Evolutionary conservation across 2,888 invertebrate species (phyloP), one percentile per base, ranked within the genome.

Genomic region (Pomacea canaliculata): DNA sequence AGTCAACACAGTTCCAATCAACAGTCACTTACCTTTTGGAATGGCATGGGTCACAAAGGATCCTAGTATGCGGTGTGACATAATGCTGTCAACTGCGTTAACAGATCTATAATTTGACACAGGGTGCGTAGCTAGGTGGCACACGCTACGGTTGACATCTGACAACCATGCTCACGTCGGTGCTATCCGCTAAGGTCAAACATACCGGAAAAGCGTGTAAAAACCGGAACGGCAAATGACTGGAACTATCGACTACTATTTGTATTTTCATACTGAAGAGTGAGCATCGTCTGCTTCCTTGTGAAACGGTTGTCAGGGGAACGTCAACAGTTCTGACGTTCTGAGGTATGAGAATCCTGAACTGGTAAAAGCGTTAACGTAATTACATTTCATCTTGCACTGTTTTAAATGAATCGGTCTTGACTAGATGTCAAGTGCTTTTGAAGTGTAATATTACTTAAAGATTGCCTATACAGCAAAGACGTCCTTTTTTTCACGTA

Each of bases 41-140:
- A 68, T 7, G 2, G 60, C 49, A n/a, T 68, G 37, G 7, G 68
- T 60, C 48, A 27, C 19, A 46, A 48, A 23, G 19, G 73, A 66
- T n/a, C 68, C 73, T 60, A 73, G 48, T 67, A 73, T 68, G 16
- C 66, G 56, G 46, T 66, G 51, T 56, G 68, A 73, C 73, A 73
- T 73, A 27, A 48, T 62, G n/a, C 51, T 13, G 12, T 10, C 16
- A 13, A 56, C 8, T 56, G 51, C 2, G 10, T 56, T 13, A 56
- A 56, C 16, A 16, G 51, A 56, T 56, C 51, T 16, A 56, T 13
- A 56, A 10, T 2, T 16, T 56, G 51, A 7, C 10, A 56, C 51
- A 56, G 51, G 51, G 51, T 56, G 51, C 16, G 51, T 7, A 7
- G 51, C 51, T 56, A 1, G 51, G 51, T 56, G 8, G 16, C 51